Percentiles rank a stretch among this genome's conserved stretches.
These are phyloP conservation scores for Pseudorhiza aurosa DNA, from an alignment of 30 jellyfish, hydroid and myxozoan genomes.

Conservation along the genomic window DNA sequence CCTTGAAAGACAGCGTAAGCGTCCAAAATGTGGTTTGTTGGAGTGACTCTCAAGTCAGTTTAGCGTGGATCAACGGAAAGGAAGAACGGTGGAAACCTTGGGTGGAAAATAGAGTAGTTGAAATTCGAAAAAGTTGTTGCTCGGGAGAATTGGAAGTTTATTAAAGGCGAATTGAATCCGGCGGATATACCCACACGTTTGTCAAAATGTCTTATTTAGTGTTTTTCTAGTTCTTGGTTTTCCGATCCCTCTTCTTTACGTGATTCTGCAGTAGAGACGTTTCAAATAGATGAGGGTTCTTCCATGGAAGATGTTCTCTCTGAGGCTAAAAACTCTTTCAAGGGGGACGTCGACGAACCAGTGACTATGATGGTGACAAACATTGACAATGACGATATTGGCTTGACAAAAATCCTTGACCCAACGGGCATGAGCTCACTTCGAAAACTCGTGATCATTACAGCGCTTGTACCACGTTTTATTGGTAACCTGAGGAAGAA, in stretches of 20 bases:
- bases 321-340: too few species aligned
- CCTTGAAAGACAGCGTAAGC: background rate
- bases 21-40: background rate
- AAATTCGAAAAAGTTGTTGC: conserved; percentile 14
- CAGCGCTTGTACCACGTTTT: conserved; percentile 23
- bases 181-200: conserved; percentile 64
- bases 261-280: conserved; percentile 10
- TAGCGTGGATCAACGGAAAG: conserved; percentile 36
- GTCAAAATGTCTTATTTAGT: background rate
- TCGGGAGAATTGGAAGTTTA: conserved; percentile 20
- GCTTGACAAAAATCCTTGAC: conserved; percentile 2
- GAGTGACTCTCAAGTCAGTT: conserved; percentile 26
- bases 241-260: too few species aligned
- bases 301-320: background rate
- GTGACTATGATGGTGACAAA: too few species aligned
- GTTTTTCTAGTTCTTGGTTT: conserved; percentile 49
- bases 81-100: conserved; percentile 18
- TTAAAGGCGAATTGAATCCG: conserved; percentile 31
- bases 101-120: conserved; percentile 52
- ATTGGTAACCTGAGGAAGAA: conserved; percentile 7
- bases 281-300: conserved; percentile 1
- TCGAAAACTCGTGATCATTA: conserved; percentile 2
- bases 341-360: too few species aligned
- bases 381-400: background rate
- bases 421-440: conserved; percentile 2